Percentiles rank a stretch among this genome's conserved stretches.
Evolutionary conservation across 2,888 invertebrate species (phyloP).

Genomic region (Deilephila elpenor): DNA sequence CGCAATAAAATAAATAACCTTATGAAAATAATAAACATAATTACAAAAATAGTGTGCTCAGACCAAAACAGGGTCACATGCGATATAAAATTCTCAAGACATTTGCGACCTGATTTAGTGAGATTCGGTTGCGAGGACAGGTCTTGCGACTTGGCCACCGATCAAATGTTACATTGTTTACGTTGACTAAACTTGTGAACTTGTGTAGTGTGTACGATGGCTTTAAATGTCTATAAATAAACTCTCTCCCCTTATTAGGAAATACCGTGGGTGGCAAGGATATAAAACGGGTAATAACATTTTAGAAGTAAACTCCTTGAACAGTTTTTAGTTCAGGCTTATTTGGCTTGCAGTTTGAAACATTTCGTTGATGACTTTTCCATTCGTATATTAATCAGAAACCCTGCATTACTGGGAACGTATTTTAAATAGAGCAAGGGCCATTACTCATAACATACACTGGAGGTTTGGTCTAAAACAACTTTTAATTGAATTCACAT

Average conservation of each 20-base stretch:
- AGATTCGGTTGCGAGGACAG: not conserved
- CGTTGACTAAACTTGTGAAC: not conserved
- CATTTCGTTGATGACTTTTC: too few species aligned
- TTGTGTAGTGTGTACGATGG: not conserved
- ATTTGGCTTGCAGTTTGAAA: too few species aligned
- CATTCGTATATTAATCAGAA: too few species aligned
- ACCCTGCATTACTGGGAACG: too few species aligned
- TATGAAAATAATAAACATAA: not conserved
- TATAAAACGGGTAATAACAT: not conserved
- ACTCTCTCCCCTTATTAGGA: not conserved
- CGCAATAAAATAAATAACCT: not conserved
- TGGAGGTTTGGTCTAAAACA: too few species aligned
- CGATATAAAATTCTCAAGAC: not conserved
- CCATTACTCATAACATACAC: too few species aligned
- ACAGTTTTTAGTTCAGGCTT: too few species aligned
- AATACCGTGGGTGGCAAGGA: conserved; percentile 12
- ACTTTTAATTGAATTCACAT: too few species aligned
- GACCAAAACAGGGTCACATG: not conserved
- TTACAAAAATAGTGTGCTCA: conserved; percentile 1
- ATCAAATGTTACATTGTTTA: conserved; percentile 13
- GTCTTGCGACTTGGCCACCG: not conserved
- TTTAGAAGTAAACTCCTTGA: not conserved
- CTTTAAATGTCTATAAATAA: conserved; percentile 16
- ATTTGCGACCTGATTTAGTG: not conserved
- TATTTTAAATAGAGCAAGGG: too few species aligned